phyloP scores from a whole-genome alignment of 2,113 vertebrate species.

The Tyrannus savana region DNA sequence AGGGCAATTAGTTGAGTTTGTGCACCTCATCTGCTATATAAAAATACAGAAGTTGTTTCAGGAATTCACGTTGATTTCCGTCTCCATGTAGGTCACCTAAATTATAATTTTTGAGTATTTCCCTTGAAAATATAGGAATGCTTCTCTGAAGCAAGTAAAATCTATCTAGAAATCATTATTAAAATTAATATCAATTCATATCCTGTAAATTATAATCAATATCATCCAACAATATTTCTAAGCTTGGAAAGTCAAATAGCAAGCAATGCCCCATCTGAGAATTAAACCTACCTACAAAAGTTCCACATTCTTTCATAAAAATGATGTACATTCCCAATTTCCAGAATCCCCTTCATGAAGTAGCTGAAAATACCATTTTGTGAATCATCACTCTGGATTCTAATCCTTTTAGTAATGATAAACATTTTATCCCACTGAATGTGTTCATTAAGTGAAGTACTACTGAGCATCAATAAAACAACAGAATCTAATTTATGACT shows the following conservation, averaged over 20 bases:
- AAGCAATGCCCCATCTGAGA: background rate
- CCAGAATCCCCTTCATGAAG: background rate
- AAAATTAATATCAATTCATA: background rate
- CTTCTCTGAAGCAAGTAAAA: background rate
- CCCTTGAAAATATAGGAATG: background rate
- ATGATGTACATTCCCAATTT: background rate
- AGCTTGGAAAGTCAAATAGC: background rate
- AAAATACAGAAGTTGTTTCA: background rate
- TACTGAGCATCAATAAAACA: constrained; percentile 3
- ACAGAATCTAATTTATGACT: constrained; percentile 16
- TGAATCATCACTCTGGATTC: background rate
- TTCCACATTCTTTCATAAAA: background rate
- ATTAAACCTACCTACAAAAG: background rate
- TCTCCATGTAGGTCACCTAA: background rate
- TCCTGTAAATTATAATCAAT: background rate
- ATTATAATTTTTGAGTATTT: background rate
- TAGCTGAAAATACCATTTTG: background rate
- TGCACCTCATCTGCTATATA: background rate
- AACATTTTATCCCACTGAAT: constrained; percentile 6
- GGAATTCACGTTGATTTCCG: background rate
- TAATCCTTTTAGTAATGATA: background rate
- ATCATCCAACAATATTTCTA: background rate
- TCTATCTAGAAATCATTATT: background rate
- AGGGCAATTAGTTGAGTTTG: background rate
- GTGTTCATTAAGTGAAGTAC: background rate